Base-by-base conservation (phyloP, 2,888 invertebrate species). In the Tyria jacobaeae region DNA sequence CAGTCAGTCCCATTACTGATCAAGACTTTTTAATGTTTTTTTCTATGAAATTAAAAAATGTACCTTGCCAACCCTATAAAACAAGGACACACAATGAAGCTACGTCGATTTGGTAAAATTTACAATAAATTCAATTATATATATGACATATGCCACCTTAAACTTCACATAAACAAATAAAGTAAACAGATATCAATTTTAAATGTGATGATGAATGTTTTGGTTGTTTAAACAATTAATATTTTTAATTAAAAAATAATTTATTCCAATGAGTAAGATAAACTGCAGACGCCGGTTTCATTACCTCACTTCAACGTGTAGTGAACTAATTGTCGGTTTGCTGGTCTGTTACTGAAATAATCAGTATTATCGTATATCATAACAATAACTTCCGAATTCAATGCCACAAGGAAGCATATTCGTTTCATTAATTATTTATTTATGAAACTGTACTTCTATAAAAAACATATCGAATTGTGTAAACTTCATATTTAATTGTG, bases 171-270 rank as follows among this genome's bases (percentile, higher is more conserved):
- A 59, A 47, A 53, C 31, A 51, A 53, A 59, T 59, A 48, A 44
- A 31, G 53, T 0, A 55, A 31, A 25, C 48, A 1, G 2, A 15
- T 34, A 35, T 17, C 60, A 54, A 60, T 49, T 54, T 53, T 17
- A 25, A 48, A 9, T 35, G 21, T 27, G 17, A 24, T 60, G 60
- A 60, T 50, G 51, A 47, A 50, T 31, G 35, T 56, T 41, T 63
- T 58, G 54, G 60, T 54, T 59, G 59, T 62, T 58, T 35, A 12
- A 39, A 17, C 39, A 60, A 60, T 54, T 39, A 54, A 48, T 53
- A 59, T 27, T 53, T 41, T 59, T 53, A 44, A 53, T 60, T 60
- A 54, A 60, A 54, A 48, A 60, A 3, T 60, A 49, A 60, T 60
- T 54, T 49, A 60, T 54, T 49, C 34, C 37, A 49, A 14, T 41